These are phyloP conservation scores for Dynastes grantii DNA, from an alignment of 2,888 invertebrate species.

Conservation along the genomic window DNA sequence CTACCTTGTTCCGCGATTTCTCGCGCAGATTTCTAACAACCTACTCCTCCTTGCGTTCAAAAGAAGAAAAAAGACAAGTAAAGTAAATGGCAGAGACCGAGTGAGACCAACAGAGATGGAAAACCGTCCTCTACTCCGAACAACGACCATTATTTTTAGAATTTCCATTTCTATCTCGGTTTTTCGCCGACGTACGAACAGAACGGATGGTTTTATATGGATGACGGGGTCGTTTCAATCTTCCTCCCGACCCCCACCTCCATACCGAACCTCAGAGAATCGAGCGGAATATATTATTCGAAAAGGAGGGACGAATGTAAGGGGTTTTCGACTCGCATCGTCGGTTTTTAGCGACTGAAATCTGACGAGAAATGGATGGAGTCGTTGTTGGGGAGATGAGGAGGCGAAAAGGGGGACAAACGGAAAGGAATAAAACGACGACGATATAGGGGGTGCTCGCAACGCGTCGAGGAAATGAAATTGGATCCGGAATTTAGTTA, in stretches of 20 bases:
- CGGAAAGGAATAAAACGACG: background rate
- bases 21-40: constrained; percentile 4
- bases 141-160: constrained; percentile 60
- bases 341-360: constrained; percentile 55
- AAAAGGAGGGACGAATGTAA: constrained; percentile 55
- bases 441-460: constrained; percentile 29
- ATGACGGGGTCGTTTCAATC: constrained; percentile 17
- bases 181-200: constrained; percentile 39
- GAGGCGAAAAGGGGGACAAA: background rate
- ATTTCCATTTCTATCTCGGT: constrained; percentile 59
- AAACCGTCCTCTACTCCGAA: constrained; percentile 24
- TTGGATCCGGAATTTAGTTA: constrained; percentile 59
- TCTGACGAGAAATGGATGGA: constrained; percentile 15
- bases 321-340: constrained; percentile 56
- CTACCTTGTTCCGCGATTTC: too few species aligned
- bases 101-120: constrained; percentile 44
- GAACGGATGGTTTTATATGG: constrained; percentile 47
- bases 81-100: background rate
- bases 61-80: background rate
- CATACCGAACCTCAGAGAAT: background rate
- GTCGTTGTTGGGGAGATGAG: background rate
- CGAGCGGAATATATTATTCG: constrained; percentile 62
- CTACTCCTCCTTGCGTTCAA: background rate
- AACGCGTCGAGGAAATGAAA: constrained; percentile 58
- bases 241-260: constrained; percentile 60